A percentile compares a stretch with the other conserved stretches of the same genome.
Evolutionary conservation across 2,888 invertebrate genomes (phyloP).

Genomic region (Agonopterix arenella): DNA sequence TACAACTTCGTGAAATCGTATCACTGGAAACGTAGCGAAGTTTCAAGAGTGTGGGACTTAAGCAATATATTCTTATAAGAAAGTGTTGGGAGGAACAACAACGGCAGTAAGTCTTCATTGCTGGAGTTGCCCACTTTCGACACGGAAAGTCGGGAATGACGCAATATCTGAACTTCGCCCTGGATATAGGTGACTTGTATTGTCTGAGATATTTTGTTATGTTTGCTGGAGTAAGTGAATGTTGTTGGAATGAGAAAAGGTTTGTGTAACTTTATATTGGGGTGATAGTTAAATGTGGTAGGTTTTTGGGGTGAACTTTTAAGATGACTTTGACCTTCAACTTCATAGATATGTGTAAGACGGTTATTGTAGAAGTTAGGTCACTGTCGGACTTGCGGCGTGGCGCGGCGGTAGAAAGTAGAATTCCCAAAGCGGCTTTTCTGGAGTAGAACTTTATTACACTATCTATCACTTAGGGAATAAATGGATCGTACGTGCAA

Average conservation of each 20-base stretch:
- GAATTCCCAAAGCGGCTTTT: too few relatives aligned
- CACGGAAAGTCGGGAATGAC: constrained; percentile 28
- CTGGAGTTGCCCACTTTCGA: constrained; percentile 22
- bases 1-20: constrained; percentile 34
- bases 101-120: constrained; percentile 57
- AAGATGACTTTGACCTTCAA: too few relatives aligned
- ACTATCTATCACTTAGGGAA: too few relatives aligned
- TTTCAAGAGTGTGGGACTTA: constrained; percentile 28
- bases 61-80: constrained; percentile 64
- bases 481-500: too few relatives aligned
- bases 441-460: too few relatives aligned
- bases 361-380: too few relatives aligned
- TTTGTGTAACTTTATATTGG: background rate
- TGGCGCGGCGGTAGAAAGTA: background rate
- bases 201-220: constrained; percentile 5
- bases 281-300: background rate
- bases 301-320: background rate
- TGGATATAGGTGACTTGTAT: constrained; percentile 10
- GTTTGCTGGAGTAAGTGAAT: background rate
- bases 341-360: too few relatives aligned
- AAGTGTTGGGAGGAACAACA: constrained; percentile 42
- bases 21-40: constrained; percentile 25
- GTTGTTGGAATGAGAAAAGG: background rate
- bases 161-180: constrained; percentile 35
- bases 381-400: background rate